These are phyloP conservation scores for Xenops minutus DNA, from an alignment of 2,797 vertebrate genomes.

Conservation along the genomic window DNA sequence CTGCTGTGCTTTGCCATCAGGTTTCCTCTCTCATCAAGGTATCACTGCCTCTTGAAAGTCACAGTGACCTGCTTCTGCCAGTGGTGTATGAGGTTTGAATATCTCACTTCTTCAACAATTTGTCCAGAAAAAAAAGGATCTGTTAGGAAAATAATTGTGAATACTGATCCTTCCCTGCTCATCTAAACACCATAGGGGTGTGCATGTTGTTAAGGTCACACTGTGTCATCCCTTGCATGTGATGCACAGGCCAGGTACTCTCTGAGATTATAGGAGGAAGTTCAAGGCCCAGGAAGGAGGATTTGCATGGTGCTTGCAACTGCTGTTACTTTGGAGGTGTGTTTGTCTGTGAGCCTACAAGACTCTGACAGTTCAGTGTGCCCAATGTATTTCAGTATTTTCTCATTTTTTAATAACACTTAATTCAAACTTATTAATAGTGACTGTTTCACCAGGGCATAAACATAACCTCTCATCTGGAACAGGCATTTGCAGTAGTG, in stretches of 20 bases:
- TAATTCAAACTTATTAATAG: background rate
- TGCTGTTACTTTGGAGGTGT: background rate
- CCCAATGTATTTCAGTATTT: fast-evolving
- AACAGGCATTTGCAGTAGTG: background rate
- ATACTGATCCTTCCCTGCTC: background rate
- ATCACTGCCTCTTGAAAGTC: background rate
- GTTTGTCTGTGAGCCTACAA: background rate
- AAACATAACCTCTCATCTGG: background rate
- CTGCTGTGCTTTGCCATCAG: background rate
- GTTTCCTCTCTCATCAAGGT: background rate
- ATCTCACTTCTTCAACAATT: background rate
- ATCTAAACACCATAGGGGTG: background rate
- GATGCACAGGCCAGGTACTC: background rate
- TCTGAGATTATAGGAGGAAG: background rate
- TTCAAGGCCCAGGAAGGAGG: background rate
- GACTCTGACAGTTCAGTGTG: background rate
- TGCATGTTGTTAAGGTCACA: fast-evolving
- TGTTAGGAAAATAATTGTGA: background rate
- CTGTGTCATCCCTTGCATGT: background rate
- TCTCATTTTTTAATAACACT: background rate
- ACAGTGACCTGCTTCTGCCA: background rate
- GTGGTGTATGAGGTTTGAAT: background rate
- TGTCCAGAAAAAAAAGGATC: background rate
- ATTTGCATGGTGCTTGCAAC: background rate
- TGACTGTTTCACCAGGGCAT: background rate